Evolutionary conservation across 2,888 invertebrate species (phyloP), one percentile per base, ranked within the genome.

Genomic region (Blastobasis lacticolella): DNA sequence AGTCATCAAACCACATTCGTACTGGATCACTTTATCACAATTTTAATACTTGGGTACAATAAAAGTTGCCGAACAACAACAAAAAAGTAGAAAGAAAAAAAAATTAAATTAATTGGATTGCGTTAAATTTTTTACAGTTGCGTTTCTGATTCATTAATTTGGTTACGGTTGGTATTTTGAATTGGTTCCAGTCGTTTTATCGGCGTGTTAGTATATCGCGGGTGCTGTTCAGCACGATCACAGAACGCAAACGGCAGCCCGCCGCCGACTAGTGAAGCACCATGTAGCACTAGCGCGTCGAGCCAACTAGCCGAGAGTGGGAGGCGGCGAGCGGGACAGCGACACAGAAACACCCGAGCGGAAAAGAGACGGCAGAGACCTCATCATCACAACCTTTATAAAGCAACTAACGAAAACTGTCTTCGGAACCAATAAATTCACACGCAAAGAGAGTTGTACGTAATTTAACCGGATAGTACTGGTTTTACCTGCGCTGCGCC

Each of bases 401-500:
- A 86, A 61, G 71, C 82, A 65, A 65, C 82, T 73, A 78, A 79
- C 79, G 67, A 66, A 73, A 81, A 80, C 62, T 66, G 78, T 71
- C 73, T 62, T 63, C 57, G 49, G 66, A 67, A 66, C 66, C 64
- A 71, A 74, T 73, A 68, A 71, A 73, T 67, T 66, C 64, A 64
- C 67, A 60, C 57, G 63, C 62, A 57, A 65, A 61, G 61, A 58
- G 50, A 57, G 58, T 62, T 67, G 55, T 71, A 55, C 70, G 57
- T 60, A 77, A 69, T 76, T 77, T 77, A 56, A 64, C 68, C 67
- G 65, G 57, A 59, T 85, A 75, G 81, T 81, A 85, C 79, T 67
- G 76, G 87, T 85, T 83, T 81, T 83, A 86, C 85, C 84, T 87
- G 85, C 75, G 73, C 66, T 61, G 63, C 62, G 67, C 74, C 63